Conservation (phyloP, 2,797 vertebrate genomes). For the Pempheris klunzingeri region DNA sequence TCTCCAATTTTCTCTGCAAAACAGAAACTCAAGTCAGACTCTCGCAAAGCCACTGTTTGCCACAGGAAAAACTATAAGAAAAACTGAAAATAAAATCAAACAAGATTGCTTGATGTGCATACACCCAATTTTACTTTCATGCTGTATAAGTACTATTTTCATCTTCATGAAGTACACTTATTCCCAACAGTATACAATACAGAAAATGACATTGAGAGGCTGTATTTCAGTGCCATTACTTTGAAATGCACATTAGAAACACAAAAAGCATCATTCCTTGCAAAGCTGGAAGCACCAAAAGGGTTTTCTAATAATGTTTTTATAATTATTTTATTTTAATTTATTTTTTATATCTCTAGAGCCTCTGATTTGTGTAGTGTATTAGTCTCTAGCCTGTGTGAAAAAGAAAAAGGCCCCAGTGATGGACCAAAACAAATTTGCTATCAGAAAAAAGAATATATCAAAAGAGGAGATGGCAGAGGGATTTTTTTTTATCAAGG, state of each 20-base stretch:
- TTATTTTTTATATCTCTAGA: too few relatives aligned
- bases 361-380: not conserved
- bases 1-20: constrained; percentile 78
- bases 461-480: not conserved
- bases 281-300: not conserved
- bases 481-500: too few relatives aligned
- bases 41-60: not conserved
- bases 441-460: not conserved
- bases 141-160: not conserved
- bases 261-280: not conserved
- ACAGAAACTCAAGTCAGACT: constrained; percentile 36
- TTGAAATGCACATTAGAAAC: not conserved
- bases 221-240: not conserved
- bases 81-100: too few relatives aligned
- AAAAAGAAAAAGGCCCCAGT: not conserved
- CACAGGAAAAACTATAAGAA: not conserved
- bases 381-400: not conserved
- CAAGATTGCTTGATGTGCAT: too few relatives aligned
- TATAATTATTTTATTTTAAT: too few relatives aligned
- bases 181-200: not conserved
- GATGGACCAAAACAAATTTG: not conserved
- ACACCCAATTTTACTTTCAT: not conserved
- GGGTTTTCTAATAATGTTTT: too few relatives aligned
- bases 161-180: not conserved
- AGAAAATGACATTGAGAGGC: not conserved